Conservation (phyloP, 2,113 vertebrate species). For the Hucho hucho region DNA sequence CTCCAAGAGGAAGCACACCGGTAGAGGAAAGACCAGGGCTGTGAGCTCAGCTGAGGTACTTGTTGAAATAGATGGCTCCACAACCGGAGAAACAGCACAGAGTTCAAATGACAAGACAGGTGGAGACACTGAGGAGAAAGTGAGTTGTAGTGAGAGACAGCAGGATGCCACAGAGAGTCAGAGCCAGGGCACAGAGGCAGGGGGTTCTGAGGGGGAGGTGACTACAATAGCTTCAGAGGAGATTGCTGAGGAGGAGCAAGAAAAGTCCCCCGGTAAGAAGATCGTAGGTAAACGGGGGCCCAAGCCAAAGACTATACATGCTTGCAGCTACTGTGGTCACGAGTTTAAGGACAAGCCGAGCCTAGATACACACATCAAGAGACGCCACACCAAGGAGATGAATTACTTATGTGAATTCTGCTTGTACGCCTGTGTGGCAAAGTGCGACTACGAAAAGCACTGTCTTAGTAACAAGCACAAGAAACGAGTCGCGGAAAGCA, state of each 20-base stretch:
- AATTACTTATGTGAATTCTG: constrained; percentile 65
- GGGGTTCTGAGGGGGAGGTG: background rate
- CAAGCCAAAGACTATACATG: constrained; percentile 68
- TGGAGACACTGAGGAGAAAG: constrained; percentile 21
- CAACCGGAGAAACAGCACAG: background rate
- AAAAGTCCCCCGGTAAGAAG: constrained; percentile 27
- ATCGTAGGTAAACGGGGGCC: constrained; percentile 63
- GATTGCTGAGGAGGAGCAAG: constrained; percentile 14
- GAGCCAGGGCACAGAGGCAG: background rate
- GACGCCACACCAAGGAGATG: constrained; percentile 66
- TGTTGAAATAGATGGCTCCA: constrained; percentile 24
- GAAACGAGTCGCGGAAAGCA: constrained; percentile 25
- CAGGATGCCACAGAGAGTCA: constrained; percentile 4
- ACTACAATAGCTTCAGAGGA: background rate
- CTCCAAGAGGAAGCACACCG: constrained; percentile 59
- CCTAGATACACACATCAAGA: constrained; percentile 70
- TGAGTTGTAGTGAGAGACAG: constrained; percentile 14
- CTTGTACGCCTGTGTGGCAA: constrained; percentile 57
- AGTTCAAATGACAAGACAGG: background rate
- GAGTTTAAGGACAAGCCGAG: constrained; percentile 67
- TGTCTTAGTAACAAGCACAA: constrained; percentile 60
- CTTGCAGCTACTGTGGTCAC: constrained; percentile 73
- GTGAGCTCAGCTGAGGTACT: constrained; percentile 39
- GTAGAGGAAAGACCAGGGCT: constrained; percentile 10
- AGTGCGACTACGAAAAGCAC: constrained; percentile 66